Evolutionary conservation across 2,797 vertebrate genomes (phyloP).

Genomic region (Lemur catta): DNA sequence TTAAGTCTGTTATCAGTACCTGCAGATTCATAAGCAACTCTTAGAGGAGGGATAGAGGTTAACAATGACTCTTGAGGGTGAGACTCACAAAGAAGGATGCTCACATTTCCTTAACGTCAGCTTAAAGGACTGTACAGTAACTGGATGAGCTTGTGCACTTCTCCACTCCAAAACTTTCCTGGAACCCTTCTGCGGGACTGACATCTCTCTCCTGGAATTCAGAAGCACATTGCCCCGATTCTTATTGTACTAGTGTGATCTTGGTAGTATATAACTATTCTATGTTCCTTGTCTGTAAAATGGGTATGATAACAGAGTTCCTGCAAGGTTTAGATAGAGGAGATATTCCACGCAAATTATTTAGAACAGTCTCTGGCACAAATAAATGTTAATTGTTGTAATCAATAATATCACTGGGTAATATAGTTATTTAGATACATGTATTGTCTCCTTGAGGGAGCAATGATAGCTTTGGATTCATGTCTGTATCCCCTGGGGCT

Average conservation of each 20-base stretch:
- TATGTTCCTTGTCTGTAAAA: background rate
- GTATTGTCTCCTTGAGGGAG: background rate
- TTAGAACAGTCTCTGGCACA: background rate
- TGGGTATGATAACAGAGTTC: background rate
- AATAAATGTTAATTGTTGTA: background rate
- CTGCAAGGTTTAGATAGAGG: background rate
- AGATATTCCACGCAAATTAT: background rate
- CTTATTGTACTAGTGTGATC: background rate
- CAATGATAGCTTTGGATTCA: background rate
- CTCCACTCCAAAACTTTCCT: background rate
- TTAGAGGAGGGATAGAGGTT: constrained; percentile 12
- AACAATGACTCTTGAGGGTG: constrained; percentile 2
- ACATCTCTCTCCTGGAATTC: background rate
- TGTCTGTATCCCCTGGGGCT: background rate
- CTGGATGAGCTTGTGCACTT: background rate
- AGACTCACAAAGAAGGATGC: constrained; percentile 15
- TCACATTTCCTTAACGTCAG: background rate
- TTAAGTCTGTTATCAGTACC: constrained; percentile 52
- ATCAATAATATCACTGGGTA: background rate
- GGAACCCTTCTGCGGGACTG: background rate
- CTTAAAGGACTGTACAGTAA: background rate
- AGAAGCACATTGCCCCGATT: background rate
- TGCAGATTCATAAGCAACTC: constrained; percentile 49
- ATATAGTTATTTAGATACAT: background rate
- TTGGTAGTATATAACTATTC: background rate